A percentile compares a stretch with the other conserved stretches of the same genome.
Evolutionary conservation across 2,797 vertebrate genomes (phyloP).

Genomic region (Malurus leucopterus): DNA sequence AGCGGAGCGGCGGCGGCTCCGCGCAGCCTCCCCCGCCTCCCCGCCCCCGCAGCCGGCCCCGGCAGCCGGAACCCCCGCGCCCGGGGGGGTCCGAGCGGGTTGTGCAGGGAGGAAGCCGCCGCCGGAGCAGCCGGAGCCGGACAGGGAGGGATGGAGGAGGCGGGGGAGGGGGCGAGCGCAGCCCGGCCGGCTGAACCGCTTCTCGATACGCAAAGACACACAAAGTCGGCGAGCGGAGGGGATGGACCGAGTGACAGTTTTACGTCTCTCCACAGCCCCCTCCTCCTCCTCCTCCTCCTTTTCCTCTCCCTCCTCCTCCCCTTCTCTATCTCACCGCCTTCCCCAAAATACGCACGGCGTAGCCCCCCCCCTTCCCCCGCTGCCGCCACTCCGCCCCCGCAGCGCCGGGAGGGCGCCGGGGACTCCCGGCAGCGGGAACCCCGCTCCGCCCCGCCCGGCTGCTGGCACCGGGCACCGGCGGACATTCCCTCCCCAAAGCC

Average conservation of each 20-base stretch:
- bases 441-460: background rate
- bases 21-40: constrained; percentile 26
- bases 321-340: background rate
- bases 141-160: background rate
- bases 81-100: background rate
- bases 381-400: background rate
- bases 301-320: background rate
- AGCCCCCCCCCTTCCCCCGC: background rate
- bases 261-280: constrained; percentile 34
- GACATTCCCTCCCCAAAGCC: background rate
- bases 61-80: background rate
- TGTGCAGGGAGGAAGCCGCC: background rate
- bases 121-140: background rate
- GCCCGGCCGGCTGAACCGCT: constrained; percentile 13
- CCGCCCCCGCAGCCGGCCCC: background rate
- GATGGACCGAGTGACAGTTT: constrained; percentile 47
- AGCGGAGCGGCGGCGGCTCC: background rate
- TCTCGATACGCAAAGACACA: constrained; percentile 5
- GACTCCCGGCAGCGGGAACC: background rate
- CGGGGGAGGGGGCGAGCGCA: background rate
- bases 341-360: constrained; percentile 17
- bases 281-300: constrained; percentile 10
- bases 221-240: constrained; percentile 44
- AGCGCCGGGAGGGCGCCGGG: constrained; percentile 8
- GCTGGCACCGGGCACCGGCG: background rate